Base-by-base conservation (phyloP, 1,140 invertebrate genomes). In the Geopemphigus sp. region DNA sequence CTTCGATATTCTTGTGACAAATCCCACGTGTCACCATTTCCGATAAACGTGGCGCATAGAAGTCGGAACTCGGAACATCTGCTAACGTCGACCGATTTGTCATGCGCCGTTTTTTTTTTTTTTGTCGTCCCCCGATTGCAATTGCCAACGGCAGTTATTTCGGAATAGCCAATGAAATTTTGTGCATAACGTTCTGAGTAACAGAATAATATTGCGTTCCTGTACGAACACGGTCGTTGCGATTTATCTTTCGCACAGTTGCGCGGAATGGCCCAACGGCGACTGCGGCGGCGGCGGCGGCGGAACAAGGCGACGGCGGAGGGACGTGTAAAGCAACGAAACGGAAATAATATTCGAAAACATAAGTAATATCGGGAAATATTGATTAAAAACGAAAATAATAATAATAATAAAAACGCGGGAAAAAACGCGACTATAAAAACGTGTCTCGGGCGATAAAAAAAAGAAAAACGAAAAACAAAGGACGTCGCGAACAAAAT, bases 181-280 rank as follows among this genome's bases (percentile, higher is more conserved):
- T 78, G 54, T 59, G 54, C 73, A 76, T 76, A 73, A 56, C 50
- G 53, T 73, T 56, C 29, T n/a, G 54, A 56, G 54, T 76, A 76
- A 59, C 73, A 76, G 73, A 61, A 76, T 57, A 61, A 76, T 57
- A 76, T 76, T 73, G 56, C 32, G 73, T 68, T 50, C 24, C 66
- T 26, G n/a, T n/a, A 68, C 54, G 8, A n/a, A 59, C 73, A 59
- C 56, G 54, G 73, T 76, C 73, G 56, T 76, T 76, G 73, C 56
- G 56, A 78, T 78, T 78, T 78, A 78, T 78, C 74, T 78, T 29
- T 32, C 24, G 74, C 61, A 78, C 74, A 78, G 74, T 78, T 78
- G 74, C 57, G 26, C 74, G 74, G 74, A 78, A 78, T 78, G 74
- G 74, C 57, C 57, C n/a, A 72, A 72, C 57, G 57, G 32, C 15